phyloP scores from a whole-genome alignment of 2,797 vertebrate species.

The Melopsittacus undulatus region DNA sequence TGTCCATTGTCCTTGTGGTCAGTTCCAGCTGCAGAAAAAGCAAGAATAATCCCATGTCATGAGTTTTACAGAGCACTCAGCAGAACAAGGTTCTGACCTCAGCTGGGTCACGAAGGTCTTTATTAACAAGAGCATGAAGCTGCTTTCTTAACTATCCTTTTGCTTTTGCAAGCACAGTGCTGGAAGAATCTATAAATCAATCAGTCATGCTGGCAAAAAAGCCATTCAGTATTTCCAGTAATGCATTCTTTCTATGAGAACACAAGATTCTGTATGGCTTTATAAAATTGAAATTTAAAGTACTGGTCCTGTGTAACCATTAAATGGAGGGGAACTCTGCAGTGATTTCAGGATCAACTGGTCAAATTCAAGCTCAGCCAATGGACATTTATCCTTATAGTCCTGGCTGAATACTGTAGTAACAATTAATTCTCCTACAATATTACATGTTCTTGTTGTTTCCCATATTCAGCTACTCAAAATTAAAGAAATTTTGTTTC shows the following conservation, averaged over 20 bases:
- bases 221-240: conserved; percentile 15
- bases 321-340: not conserved
- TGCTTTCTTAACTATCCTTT: conserved; percentile 36
- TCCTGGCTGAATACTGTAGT: not conserved
- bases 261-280: not conserved
- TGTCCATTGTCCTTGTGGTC: conserved; percentile 28
- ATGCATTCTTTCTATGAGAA: conserved; percentile 16
- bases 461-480: not conserved
- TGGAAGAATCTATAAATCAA: conserved; percentile 49
- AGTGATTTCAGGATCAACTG: not conserved
- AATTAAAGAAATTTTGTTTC: not conserved
- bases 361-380: not conserved
- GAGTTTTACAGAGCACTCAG: conserved; percentile 28
- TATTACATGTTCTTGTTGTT: not conserved
- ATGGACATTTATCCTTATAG: not conserved
- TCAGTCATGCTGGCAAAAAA: conserved; percentile 22
- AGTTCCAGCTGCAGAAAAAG: conserved; percentile 33
- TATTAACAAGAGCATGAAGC: conserved; percentile 49
- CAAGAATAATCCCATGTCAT: conserved; percentile 34
- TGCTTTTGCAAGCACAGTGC: conserved; percentile 26
- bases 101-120: conserved; percentile 53
- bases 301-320: not conserved
- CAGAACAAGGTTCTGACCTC: conserved; percentile 40
- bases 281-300: not conserved
- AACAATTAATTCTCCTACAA: not conserved